Evolutionary conservation across 2,113 vertebrate genomes (phyloP).

Genomic region (Trematocara unimaculatum): DNA sequence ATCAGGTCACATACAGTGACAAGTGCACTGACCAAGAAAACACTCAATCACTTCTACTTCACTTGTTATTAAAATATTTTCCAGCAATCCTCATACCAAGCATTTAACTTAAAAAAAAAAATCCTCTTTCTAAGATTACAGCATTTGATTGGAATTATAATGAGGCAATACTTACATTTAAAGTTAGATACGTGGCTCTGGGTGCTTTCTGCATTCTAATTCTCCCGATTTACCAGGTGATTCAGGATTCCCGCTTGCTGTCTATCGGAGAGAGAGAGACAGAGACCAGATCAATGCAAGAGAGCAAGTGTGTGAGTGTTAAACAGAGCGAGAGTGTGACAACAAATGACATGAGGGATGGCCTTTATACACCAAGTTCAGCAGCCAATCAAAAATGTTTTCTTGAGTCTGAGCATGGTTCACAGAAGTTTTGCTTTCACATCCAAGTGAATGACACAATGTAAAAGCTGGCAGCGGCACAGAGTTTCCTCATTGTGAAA

Average conservation of each 20-base stretch:
- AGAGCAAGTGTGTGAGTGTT: not conserved
- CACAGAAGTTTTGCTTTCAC: not conserved
- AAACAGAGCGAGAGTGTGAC: not conserved
- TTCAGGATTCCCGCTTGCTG: not conserved
- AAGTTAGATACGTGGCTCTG: not conserved
- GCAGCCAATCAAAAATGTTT: slow-evolving; percentile 12
- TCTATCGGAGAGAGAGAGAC: not conserved
- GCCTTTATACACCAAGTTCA: not conserved
- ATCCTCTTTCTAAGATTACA: not conserved
- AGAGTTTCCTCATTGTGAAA: not conserved
- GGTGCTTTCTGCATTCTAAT: not conserved
- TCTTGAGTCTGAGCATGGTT: not conserved
- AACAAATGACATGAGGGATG: not conserved
- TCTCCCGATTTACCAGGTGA: not conserved
- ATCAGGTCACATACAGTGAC: slow-evolving; percentile 38
- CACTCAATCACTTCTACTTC: slow-evolving; percentile 35
- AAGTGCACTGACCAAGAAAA: slow-evolving; percentile 57
- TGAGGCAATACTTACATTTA: not conserved
- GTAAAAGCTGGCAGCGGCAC: not conserved
- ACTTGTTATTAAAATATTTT: not conserved
- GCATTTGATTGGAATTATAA: not conserved
- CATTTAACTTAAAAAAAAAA: not conserved
- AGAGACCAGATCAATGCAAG: not conserved
- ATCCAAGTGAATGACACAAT: not conserved
- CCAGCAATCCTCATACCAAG: not conserved